Base-by-base conservation (phyloP, 1,140 invertebrate species). In the Zaprionus kolodkinae region DNA sequence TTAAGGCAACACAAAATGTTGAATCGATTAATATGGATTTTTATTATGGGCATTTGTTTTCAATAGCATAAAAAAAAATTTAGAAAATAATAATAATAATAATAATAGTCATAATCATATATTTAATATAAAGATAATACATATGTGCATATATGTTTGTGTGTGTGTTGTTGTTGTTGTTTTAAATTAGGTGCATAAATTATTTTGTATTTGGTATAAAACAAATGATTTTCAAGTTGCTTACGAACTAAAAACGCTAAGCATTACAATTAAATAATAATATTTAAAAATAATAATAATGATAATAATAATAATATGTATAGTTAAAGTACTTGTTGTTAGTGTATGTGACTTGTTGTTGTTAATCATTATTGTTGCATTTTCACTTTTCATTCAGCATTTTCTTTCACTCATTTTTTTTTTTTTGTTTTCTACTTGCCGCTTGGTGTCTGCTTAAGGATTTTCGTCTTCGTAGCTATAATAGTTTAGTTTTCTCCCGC, bases 231-330 rank as follows among this genome's bases (percentile, higher is more conserved):
- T 65, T 62, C 57, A 71, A 72, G 27, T 70, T 69, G 63, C 65
- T 81, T 84, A 76, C 13, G 1, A 70, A 70, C 56, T 81, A 80
- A 79, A 68, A 84, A 73, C 70, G 66, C 69, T 85, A 85, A 25
- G 79, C 79, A 74, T 81, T 77, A 76, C 54, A 79, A 87, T 85
- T 86, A 87, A 86, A 86, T 87, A 87, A 86, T 87, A 87, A 79
- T 77, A 60, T 60, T 60, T 60, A 52, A 79, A 45, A 66, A 63
- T 54, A 59, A 63, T 66, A 21, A 62, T 65, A 43, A 43, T 66
- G 17, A 62, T 65, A n/a, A 43, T 43, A 43, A 43, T 43, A 15
- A 40, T 40, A 40, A 43, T 43, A 43, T 45, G n/a, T 15, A 66
- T 74, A 63, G 48, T 73, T 79, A 82, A 57, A 76, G 63, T 75